Evolutionary conservation across 1,140 invertebrate species (phyloP).

Genomic region (Penaeus chinensis): DNA sequence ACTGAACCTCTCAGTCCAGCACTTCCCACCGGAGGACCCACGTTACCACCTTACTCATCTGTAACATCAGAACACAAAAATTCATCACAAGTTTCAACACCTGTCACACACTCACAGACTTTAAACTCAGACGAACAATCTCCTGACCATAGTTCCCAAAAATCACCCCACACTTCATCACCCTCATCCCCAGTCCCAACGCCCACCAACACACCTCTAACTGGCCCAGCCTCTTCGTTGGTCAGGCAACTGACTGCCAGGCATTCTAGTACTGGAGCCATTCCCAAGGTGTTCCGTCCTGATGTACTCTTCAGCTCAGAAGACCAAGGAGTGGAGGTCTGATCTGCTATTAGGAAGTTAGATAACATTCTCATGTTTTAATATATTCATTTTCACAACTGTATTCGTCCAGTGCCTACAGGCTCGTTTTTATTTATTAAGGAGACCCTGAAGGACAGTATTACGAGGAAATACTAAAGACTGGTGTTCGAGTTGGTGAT

Average conservation of each 20-base stretch:
- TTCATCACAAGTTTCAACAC: constrained; percentile 2
- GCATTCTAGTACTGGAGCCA: constrained; percentile 54
- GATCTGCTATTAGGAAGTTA: constrained; percentile 37
- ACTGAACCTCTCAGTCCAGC: constrained; percentile 35
- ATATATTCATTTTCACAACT: constrained; percentile 43
- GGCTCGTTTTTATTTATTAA: constrained; percentile 53
- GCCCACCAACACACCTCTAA: constrained; percentile 18
- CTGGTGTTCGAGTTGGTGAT: too few relatives aligned
- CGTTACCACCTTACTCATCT: constrained; percentile 30
- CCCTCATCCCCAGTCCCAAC: constrained; percentile 20
- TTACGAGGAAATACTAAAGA: too few relatives aligned
- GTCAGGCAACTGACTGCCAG: constrained; percentile 48
- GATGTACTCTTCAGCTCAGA: constrained; percentile 58
- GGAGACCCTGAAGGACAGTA: constrained; percentile 43
- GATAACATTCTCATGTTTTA: constrained; percentile 36
- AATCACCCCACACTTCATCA: constrained; percentile 7
- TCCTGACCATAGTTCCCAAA: background rate
- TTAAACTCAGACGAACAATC: constrained; percentile 13
- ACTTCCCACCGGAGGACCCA: constrained; percentile 9
- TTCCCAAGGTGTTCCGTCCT: constrained; percentile 59
- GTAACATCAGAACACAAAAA: constrained; percentile 35
- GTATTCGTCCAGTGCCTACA: constrained; percentile 40
- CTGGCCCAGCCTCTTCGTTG: constrained; percentile 42
- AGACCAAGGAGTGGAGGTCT: constrained; percentile 61
- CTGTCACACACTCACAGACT: constrained; percentile 24